Conservation (phyloP, 2,888 invertebrate genomes). For the Nycteola revayana region DNA sequence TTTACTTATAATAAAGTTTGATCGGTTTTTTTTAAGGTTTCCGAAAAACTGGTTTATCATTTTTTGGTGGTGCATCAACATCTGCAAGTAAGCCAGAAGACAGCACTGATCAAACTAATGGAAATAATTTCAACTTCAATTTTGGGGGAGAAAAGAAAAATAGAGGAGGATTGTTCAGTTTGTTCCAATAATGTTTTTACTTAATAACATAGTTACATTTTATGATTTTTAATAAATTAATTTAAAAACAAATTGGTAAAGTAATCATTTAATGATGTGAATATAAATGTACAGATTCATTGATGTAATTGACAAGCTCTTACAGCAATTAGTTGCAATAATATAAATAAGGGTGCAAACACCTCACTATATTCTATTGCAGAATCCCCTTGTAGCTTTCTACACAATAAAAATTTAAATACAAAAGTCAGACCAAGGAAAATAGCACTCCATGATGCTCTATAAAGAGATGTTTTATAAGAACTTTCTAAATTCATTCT, state of each 20-base stretch:
- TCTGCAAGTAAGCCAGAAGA: constrained; percentile 45
- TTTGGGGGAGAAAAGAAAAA: constrained; percentile 64
- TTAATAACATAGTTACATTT: too few species aligned
- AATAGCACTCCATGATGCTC: constrained; percentile 92
- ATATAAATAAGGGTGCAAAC: constrained; percentile 94
- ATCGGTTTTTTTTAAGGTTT: constrained; percentile 50
- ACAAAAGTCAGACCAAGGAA: constrained; percentile 92
- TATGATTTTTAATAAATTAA: constrained; percentile 17
- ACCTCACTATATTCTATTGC: constrained; percentile 95
- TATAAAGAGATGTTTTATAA: constrained; percentile 89
- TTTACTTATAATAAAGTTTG: neutral
- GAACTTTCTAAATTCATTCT: constrained; percentile 92
- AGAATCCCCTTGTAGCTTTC: constrained; percentile 91
- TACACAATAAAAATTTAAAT: constrained; percentile 95
- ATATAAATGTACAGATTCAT: constrained; percentile 34
- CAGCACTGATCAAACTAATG: constrained; percentile 35
- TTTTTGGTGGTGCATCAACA: constrained; percentile 50
- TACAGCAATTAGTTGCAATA: constrained; percentile 94
- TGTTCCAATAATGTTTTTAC: constrained; percentile 66
- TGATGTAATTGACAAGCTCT: constrained; percentile 94
- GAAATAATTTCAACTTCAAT: constrained; percentile 58
- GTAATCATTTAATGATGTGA: constrained; percentile 19
- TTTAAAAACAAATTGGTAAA: constrained; percentile 3
- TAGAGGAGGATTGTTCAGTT: constrained; percentile 63
- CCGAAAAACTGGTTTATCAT: constrained; percentile 57